Evolutionary conservation across 2,888 invertebrate species (phyloP), one percentile per base, ranked within the genome.

Genomic region (Melipona bicolor): DNA sequence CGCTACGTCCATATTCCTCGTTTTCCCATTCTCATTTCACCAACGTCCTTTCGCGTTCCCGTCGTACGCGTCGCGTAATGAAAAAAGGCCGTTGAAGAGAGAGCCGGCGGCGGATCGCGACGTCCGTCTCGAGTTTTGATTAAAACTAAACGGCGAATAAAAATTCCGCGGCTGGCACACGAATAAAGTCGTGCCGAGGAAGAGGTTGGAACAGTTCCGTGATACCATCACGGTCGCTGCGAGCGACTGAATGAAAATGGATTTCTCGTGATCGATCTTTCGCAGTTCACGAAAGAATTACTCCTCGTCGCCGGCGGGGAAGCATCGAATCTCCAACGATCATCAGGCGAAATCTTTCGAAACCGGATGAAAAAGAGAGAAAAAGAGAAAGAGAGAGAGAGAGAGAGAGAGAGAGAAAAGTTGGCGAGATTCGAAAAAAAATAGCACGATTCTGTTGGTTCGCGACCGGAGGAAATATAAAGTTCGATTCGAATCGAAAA

Each of bases 131-230:
- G 84, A 89, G 87, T 91, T 92, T 91, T 91, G 91, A 91, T 91
- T 91, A 92, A 91, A 91, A 91, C 91, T 91, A 91, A 92, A 91
- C 90, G 89, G 89, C 79, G 88, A 88, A 90, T 90, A 88, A 88
- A 91, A 90, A 89, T 91, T 91, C 88, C 76, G 89, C 69, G 79
- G 59, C 19, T 68, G 19, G 74, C 61, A 56, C 83, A 64, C 73
- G 62, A 73, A 19, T 19, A 36, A 32, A 52, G n/a, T 24, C 36
- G 1, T 4, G 62, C 4, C n/a, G 52, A 4, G 19, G 32, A 52
- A 0, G 4, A 24, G 50, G 36, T 11, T 27, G 56, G 32, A 43
- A 36, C 59, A 56, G 43, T 3, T 52, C 17, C 27, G 36, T 52
- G 81, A 77, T 64, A 43, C 49, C 49, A 27, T 32, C 49, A 27